Conservation (phyloP, 2,888 invertebrate genomes). For the Athalia circularis region DNA sequence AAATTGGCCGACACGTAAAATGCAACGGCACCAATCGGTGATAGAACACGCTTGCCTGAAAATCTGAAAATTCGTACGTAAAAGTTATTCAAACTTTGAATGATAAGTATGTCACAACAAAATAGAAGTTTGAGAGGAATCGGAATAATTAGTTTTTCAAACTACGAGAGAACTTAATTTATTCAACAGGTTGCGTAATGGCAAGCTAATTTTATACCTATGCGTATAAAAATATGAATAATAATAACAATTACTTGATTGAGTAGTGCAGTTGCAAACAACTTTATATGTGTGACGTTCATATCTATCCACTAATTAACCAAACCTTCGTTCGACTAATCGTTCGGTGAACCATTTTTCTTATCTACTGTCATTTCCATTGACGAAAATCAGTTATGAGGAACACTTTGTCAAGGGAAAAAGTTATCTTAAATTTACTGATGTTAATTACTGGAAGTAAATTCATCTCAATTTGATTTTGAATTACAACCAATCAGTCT, state of each 20-base stretch:
- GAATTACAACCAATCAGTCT: conserved; percentile 28
- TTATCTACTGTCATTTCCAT: not conserved
- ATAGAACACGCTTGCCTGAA: not conserved
- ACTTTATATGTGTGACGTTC: not conserved
- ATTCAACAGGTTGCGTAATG: not conserved
- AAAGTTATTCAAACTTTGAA: no score
- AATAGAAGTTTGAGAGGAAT: no score
- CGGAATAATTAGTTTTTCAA: not conserved
- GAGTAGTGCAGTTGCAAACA: not conserved
- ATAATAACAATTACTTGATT: conserved; percentile 2
- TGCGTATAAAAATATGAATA: conserved; percentile 20
- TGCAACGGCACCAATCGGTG: no score
- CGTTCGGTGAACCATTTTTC: not conserved
- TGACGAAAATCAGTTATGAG: not conserved
- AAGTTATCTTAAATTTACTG: not conserved
- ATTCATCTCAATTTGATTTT: not conserved
- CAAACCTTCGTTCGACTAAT: not conserved
- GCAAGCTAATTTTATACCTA: not conserved
- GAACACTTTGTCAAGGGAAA: not conserved
- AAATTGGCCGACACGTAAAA: no score
- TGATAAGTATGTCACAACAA: no score
- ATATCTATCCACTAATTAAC: not conserved
- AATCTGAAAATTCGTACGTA: not conserved
- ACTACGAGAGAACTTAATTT: not conserved
- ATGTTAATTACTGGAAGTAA: not conserved